Conservation (phyloP, 1,140 invertebrate species). For the Orius laevigatus region DNA sequence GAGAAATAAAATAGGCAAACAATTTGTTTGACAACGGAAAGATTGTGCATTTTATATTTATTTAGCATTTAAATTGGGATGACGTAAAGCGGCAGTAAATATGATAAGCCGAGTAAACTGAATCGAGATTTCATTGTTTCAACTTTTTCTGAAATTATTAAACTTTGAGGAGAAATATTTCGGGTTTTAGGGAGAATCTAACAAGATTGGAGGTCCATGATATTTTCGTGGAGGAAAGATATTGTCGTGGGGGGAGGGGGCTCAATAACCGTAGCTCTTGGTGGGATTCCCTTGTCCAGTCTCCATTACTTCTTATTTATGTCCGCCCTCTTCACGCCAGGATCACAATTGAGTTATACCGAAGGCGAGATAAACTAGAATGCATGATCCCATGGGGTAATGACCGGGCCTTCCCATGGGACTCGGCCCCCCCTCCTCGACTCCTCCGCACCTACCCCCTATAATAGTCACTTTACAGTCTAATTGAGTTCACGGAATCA, state of each 20-base stretch:
- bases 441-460: background rate
- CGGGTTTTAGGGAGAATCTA: background rate
- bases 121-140: no score
- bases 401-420: slow-evolving; percentile 1
- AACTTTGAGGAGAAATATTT: no score
- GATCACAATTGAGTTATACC: slow-evolving; percentile 11
- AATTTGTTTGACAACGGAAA: no score
- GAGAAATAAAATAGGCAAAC: no score
- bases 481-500: slow-evolving; percentile 9
- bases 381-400: slow-evolving; percentile 9
- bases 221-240: slow-evolving; percentile 2
- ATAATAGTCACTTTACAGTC: slow-evolving; percentile 11
- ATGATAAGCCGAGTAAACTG: no score
- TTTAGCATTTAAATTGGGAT: no score
- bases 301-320: slow-evolving; percentile 12
- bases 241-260: slow-evolving; percentile 2
- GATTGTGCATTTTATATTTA: no score
- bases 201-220: slow-evolving; percentile 5
- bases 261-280: slow-evolving; percentile 11
- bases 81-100: no score
- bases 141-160: no score
- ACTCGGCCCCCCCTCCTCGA: no score
- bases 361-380: slow-evolving; percentile 9
- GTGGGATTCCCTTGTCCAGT: slow-evolving; percentile 7
- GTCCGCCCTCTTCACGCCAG: slow-evolving; percentile 6